A percentile compares a stretch with the other conserved stretches of the same genome.
Conservation (phyloP, 2,888 invertebrate genomes). For the Sclerodermus sp. region DNA sequence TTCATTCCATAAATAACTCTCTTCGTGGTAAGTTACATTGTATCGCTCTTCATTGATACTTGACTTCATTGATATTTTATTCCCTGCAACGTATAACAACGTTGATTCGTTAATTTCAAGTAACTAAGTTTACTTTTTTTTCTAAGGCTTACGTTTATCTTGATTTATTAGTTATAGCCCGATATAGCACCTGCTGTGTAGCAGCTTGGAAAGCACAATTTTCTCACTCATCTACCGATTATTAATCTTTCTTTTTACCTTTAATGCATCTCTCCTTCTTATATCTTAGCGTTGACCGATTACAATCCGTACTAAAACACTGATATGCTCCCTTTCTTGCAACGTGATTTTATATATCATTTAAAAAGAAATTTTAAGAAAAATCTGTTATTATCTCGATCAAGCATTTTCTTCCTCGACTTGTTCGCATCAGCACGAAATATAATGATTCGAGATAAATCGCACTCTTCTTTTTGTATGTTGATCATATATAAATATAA, state of each 20-base stretch:
- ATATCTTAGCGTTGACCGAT: background rate
- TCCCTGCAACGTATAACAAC: too few relatives aligned
- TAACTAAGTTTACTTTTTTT: slow-evolving; percentile 12
- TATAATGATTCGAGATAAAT: too few relatives aligned
- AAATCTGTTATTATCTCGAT: too few relatives aligned
- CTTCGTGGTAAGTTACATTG: too few relatives aligned
- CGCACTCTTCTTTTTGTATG: too few relatives aligned
- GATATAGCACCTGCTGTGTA: background rate
- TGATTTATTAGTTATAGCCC: slow-evolving; percentile 4
- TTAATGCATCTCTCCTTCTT: background rate
- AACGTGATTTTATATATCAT: background rate
- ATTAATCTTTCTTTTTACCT: background rate
- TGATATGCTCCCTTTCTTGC: background rate
- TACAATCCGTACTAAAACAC: background rate
- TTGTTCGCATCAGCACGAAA: too few relatives aligned
- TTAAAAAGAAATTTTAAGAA: too few relatives aligned
- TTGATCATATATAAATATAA: too few relatives aligned
- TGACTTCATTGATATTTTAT: too few relatives aligned
- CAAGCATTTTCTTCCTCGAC: too few relatives aligned
- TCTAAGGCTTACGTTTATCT: slow-evolving; percentile 1
- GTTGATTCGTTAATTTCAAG: slow-evolving; percentile 5
- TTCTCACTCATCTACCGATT: background rate
- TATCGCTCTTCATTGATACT: too few relatives aligned
- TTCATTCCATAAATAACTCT: too few relatives aligned
- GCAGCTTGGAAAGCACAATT: background rate